These are phyloP conservation scores for Bubo blakistoni DNA, from an alignment of 2,113 vertebrate genomes.

Conservation along the genomic window DNA sequence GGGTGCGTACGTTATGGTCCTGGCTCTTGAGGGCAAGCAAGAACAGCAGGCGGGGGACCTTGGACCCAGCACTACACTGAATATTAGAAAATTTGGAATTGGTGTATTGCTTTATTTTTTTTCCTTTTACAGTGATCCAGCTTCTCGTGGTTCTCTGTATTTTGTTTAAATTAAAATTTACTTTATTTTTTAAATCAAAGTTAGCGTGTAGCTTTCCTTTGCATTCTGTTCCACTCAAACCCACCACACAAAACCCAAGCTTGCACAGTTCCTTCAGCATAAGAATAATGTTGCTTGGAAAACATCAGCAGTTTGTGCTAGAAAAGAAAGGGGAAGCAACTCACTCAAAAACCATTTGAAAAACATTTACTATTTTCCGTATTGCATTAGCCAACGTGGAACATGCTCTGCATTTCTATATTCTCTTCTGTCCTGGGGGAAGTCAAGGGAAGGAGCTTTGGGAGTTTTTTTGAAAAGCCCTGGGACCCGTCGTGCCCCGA, in stretches of 20 bases:
- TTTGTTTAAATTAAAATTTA: background rate
- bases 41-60: background rate
- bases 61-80: background rate
- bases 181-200: background rate
- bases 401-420: background rate
- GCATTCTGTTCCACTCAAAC: background rate
- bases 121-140: no score
- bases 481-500: rapidly evolving
- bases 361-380: background rate
- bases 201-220: background rate
- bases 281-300: background rate
- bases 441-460: background rate
- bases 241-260: background rate
- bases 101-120: background rate
- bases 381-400: background rate
- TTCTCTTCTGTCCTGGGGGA: background rate
- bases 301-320: background rate
- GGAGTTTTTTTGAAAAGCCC: background rate
- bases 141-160: rapidly evolving
- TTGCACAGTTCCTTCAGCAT: background rate
- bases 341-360: background rate
- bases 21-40: background rate
- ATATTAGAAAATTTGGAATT: no score
- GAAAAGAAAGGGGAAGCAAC: background rate
- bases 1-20: rapidly evolving